Evolutionary conservation across 2,113 vertebrate genomes (phyloP).

Genomic region (Noctilio leporinus): DNA sequence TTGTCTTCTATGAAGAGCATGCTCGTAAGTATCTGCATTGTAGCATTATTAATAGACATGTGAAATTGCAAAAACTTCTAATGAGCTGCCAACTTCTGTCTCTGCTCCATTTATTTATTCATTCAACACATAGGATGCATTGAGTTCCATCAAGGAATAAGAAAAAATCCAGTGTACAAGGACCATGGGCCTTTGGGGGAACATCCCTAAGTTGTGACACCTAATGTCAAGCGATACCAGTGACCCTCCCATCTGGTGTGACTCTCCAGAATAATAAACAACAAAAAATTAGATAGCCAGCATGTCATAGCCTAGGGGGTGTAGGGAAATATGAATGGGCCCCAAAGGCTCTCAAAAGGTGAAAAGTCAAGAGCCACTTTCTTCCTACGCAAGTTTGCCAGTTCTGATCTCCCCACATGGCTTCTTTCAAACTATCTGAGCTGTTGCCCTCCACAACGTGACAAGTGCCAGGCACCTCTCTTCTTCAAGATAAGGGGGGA

Average conservation of each 20-base stretch:
- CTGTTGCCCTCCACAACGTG: slow-evolving; percentile 14
- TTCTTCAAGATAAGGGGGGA: slow-evolving; percentile 56
- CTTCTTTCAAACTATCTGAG: background rate
- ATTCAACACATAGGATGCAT: background rate
- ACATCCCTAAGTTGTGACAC: background rate
- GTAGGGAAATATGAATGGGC: background rate
- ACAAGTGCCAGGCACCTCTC: slow-evolving; percentile 53
- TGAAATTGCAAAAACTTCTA: background rate
- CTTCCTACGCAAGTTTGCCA: background rate
- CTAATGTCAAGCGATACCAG: background rate
- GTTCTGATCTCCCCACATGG: background rate
- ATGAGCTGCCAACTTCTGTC: background rate
- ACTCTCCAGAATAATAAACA: background rate
- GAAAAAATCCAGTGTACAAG: background rate
- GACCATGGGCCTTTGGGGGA: background rate
- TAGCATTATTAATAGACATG: background rate
- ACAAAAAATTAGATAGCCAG: background rate
- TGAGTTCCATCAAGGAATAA: background rate
- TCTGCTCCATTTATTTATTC: background rate
- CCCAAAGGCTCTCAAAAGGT: slow-evolving; percentile 38
- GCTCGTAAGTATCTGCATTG: background rate
- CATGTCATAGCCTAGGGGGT: background rate
- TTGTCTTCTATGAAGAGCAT: background rate
- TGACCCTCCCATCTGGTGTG: background rate
- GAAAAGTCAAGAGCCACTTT: slow-evolving; percentile 51